Evolutionary conservation across 2,888 invertebrate genomes (phyloP).

Genomic region (Athalia rosae): DNA sequence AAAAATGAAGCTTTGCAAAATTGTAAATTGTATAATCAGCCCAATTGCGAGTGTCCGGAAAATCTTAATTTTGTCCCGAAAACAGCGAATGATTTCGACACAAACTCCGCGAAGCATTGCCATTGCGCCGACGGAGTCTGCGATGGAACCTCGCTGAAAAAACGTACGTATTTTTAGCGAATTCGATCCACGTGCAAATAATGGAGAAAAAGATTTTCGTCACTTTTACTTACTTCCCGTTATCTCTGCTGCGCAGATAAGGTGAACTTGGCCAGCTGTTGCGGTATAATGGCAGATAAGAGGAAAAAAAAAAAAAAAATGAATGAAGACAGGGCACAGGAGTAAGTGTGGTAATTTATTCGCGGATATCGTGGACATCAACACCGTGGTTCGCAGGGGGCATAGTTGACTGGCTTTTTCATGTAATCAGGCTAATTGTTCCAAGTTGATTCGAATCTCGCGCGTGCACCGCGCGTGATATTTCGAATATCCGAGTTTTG

Average conservation of each 20-base stretch:
- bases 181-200: no score
- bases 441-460: neutral
- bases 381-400: no score
- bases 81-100: neutral
- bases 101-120: neutral
- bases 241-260: no score
- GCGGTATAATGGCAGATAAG: no score
- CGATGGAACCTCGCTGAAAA: neutral
- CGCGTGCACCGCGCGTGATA: neutral
- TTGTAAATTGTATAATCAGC: neutral
- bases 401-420: neutral
- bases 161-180: neutral
- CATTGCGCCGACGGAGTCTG: neutral
- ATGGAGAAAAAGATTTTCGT: no score
- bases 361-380: neutral
- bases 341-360: neutral
- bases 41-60: slow-evolving; percentile 4
- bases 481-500: no score
- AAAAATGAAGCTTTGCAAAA: neutral
- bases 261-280: no score
- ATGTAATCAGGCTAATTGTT: slow-evolving; percentile 35
- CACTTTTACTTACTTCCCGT: no score
- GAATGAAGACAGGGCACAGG: no score
- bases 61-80: neutral
- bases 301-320: no score